Conservation (phyloP, 2,888 invertebrate genomes). For the Tachina fera region DNA sequence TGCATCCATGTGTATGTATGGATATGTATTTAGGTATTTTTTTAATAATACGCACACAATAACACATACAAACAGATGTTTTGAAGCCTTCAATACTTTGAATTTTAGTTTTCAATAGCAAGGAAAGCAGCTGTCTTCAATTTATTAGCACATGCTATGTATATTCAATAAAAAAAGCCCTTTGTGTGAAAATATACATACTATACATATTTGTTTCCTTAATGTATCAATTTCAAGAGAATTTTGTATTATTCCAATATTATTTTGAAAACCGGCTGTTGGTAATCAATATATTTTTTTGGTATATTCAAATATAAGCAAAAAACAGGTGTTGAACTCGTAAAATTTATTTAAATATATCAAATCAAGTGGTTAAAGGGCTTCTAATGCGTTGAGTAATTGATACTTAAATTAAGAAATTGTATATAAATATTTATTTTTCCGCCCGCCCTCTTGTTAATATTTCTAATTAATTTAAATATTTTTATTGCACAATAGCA, state of each 20-base stretch:
- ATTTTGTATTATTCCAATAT: conserved; percentile 24
- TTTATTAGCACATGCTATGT: conserved; percentile 61
- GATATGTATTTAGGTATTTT: not conserved
- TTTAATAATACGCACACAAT: not conserved
- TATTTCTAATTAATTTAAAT: conserved; percentile 39
- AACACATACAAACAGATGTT: not conserved
- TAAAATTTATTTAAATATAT: conserved; percentile 8
- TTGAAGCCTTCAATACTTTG: conserved; percentile 23
- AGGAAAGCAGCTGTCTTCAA: conserved; percentile 44
- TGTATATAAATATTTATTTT: conserved; percentile 8
- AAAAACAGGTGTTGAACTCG: conserved; percentile 48
- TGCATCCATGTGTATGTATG: not conserved
- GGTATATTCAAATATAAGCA: not conserved
- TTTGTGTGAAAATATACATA: conserved; percentile 8
- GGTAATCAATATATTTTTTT: conserved; percentile 29
- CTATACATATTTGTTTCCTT: not conserved
- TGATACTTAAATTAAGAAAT: conserved; percentile 41
- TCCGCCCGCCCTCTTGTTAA: not conserved
- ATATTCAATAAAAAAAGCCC: conserved; percentile 9
- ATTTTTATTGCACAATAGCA: conserved; percentile 1
- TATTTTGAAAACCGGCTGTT: conserved; percentile 28
- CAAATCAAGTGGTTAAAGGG: conserved; percentile 17
- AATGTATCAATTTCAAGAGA: conserved; percentile 37
- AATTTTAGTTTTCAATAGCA: not conserved
- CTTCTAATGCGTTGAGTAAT: conserved; percentile 40